Conservation (phyloP, 2,888 invertebrate genomes). For the Leptopilina syphax region DNA sequence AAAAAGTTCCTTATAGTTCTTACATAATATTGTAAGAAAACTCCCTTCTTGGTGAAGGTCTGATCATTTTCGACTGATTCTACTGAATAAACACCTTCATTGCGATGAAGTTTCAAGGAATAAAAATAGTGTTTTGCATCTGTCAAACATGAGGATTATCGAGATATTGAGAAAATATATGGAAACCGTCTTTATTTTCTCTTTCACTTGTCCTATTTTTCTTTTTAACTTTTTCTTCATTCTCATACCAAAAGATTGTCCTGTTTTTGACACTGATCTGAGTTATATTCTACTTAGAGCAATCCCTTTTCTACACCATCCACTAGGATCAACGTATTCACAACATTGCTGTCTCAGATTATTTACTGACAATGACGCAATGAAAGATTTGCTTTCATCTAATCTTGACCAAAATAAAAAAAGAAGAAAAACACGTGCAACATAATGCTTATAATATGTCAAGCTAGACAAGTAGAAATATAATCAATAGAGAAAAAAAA, state of each 20-base stretch:
- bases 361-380: slow-evolving; percentile 14
- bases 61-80: background rate
- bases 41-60: background rate
- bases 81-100: slow-evolving; percentile 1
- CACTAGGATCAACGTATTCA: slow-evolving; percentile 41
- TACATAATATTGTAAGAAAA: background rate
- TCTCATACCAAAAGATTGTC: slow-evolving; percentile 44
- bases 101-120: background rate
- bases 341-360: slow-evolving; percentile 34
- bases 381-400: slow-evolving; percentile 19
- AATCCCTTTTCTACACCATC: slow-evolving; percentile 46
- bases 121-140: background rate
- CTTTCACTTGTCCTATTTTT: slow-evolving; percentile 45
- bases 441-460: background rate
- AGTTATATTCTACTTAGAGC: slow-evolving; percentile 60
- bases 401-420: background rate
- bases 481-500: slow-evolving; percentile 3
- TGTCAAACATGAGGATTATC: background rate
- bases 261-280: slow-evolving; percentile 61
- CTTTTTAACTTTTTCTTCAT: slow-evolving; percentile 24
- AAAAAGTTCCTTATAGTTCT: background rate
- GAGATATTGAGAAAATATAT: slow-evolving; percentile 12
- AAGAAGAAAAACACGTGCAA: background rate
- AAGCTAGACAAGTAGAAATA: background rate
- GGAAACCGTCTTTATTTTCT: slow-evolving; percentile 19